These are phyloP conservation scores for Morphnarchus princeps DNA, from an alignment of 2,113 vertebrate species.

Conservation along the genomic window DNA sequence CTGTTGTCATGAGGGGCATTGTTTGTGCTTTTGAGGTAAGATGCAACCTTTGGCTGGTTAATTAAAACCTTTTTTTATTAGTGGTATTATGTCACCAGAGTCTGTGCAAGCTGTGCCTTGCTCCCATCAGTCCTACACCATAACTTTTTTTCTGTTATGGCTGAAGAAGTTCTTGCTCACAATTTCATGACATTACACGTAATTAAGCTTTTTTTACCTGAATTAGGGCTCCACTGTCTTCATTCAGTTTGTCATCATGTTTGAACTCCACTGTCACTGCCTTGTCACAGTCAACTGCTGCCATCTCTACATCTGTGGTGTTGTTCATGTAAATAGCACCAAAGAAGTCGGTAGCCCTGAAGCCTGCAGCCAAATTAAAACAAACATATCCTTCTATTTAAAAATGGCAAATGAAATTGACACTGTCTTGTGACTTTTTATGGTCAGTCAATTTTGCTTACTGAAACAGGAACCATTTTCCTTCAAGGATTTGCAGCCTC, in stretches of 20 bases:
- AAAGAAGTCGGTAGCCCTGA: conserved; percentile 93
- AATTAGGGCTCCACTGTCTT: conserved; percentile 86
- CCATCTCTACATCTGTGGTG: conserved; percentile 93
- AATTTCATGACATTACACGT: neutral
- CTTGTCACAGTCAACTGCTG: conserved; percentile 90
- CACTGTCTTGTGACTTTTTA: neutral
- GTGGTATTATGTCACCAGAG: too few relatives aligned
- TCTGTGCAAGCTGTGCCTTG: neutral
- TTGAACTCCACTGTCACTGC: conserved; percentile 93
- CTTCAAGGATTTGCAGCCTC: neutral
- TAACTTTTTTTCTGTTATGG: neutral
- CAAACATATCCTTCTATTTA: neutral
- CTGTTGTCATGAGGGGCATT: neutral
- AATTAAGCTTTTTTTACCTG: conserved; percentile 63
- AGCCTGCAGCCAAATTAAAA: conserved; percentile 72
- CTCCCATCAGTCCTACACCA: neutral
- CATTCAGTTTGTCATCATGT: conserved; percentile 89
- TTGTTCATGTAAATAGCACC: conserved; percentile 93
- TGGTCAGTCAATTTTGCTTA: neutral
- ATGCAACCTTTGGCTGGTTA: neutral
- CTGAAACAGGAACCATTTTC: neutral
- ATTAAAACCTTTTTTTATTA: neutral
- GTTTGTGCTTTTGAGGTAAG: neutral
- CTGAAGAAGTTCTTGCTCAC: neutral
- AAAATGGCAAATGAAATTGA: neutral